Percentiles rank a stretch among this genome's conserved stretches.
These are phyloP conservation scores for Sebastiscus albofasciatus DNA, from an alignment of 2,797 vertebrate species.

Conservation along the genomic window DNA sequence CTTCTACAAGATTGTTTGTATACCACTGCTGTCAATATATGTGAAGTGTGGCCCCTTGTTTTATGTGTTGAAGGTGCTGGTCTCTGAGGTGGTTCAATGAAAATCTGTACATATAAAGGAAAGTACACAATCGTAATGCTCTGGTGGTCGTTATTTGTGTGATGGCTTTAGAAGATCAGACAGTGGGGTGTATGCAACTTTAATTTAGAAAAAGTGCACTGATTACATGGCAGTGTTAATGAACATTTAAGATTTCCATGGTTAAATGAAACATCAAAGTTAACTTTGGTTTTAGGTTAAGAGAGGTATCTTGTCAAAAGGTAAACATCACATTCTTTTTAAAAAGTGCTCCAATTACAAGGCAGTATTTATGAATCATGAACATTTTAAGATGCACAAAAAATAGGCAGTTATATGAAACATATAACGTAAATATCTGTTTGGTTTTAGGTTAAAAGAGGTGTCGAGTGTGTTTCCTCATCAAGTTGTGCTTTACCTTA, in stretches of 20 bases:
- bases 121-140: conserved; percentile 74
- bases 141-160: conserved; percentile 50
- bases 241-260: not conserved
- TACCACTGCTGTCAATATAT: conserved; percentile 75
- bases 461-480: not conserved
- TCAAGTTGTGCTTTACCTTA: not conserved
- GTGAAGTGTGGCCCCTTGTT: conserved; percentile 84
- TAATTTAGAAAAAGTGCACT: not conserved
- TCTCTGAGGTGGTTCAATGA: conserved; percentile 76
- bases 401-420: not conserved
- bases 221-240: not conserved
- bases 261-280: not conserved
- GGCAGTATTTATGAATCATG: not conserved
- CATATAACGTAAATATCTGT: not conserved
- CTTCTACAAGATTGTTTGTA: conserved; percentile 82
- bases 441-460: not conserved
- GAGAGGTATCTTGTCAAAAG: not conserved
- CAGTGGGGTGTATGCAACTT: not conserved
- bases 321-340: not conserved
- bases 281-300: not conserved
- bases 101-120: conserved; percentile 86
- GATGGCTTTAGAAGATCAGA: not conserved
- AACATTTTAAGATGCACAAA: not conserved
- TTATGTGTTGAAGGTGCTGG: conserved; percentile 77
- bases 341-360: not conserved